Percentiles rank a stretch among this genome's conserved stretches.
Evolutionary conservation across 2,888 invertebrate genomes (phyloP).

Genomic region (Dysmachus trigonus): DNA sequence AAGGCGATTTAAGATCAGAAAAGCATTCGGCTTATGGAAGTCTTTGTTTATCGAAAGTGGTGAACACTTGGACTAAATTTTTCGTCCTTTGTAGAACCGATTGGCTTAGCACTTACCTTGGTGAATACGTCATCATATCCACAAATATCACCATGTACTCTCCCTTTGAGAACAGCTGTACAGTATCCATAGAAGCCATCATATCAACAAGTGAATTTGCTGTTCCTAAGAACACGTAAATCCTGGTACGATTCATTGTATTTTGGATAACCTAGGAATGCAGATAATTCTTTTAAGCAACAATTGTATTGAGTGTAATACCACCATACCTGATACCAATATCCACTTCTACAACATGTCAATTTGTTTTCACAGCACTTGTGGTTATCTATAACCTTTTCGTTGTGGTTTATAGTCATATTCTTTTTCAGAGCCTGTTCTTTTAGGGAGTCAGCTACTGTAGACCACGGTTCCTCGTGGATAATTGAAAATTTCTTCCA

Average conservation of each 20-base stretch:
- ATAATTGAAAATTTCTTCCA: constrained; percentile 95
- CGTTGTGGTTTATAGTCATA: constrained; percentile 84
- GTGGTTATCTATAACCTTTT: constrained; percentile 75
- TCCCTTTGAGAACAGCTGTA: constrained; percentile 86
- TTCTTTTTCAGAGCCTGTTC: constrained; percentile 79
- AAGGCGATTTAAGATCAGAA: too few relatives aligned
- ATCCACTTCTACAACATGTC: constrained; percentile 79
- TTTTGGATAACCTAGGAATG: constrained; percentile 68
- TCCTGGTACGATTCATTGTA: constrained; percentile 87
- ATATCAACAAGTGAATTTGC: constrained; percentile 86
- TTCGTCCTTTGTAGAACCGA: too few relatives aligned
- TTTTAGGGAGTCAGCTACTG: constrained; percentile 82
- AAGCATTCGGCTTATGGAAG: too few relatives aligned
- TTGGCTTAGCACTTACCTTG: constrained; percentile 66
- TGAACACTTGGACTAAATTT: too few relatives aligned
- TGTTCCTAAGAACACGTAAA: constrained; percentile 93
- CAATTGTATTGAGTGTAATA: not conserved
- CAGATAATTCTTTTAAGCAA: not conserved
- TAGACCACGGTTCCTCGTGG: constrained; percentile 81
- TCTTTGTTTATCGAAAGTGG: not conserved
- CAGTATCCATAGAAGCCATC: constrained; percentile 90
- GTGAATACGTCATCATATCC: constrained; percentile 88
- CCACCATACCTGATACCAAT: constrained; percentile 79
- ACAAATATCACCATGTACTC: constrained; percentile 96
- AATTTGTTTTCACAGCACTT: constrained; percentile 81